Evolutionary conservation across 2,888 invertebrate species (phyloP), one percentile per base, ranked within the genome.

Genomic region (Lordiphosa fenestrarum): DNA sequence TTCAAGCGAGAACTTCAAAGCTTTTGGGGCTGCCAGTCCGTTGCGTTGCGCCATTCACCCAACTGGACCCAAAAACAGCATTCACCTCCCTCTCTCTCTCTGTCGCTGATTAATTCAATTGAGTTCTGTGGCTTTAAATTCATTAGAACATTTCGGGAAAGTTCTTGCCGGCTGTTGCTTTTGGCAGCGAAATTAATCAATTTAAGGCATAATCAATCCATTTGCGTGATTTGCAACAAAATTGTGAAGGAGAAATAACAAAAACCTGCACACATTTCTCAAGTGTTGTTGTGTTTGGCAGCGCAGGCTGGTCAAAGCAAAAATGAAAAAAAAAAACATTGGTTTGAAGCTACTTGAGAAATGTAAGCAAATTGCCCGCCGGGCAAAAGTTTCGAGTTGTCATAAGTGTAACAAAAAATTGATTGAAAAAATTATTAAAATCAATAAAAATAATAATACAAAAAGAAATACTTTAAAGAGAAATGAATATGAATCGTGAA

Each of bases 181-280:
- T 49, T 48, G 62, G 64, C 47, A 50, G 64, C 64, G 35, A 54
- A 39, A 70, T 83, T 61, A 75, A 77, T 83, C 84, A 83, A 80
- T 80, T 76, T 71, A 54, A 69, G 62, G 76, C 81, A 66, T 81
- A 80, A 76, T 80, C 77, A 77, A 77, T 64, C 54, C 77, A 71
- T 76, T 62, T 62, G 62, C 62, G 65, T 62, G 64, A 62, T 64
- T 62, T 64, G 62, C 62, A 62, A 64, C 54, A 62, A 64, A 62
- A 49, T 36, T 49, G 38, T 10, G 36, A 12, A 21, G 6, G 36
- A 35, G 37, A 10, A 10, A 37, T 13, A 44, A 5, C 19, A 30
- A 33, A 33, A 10, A 38, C 37, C 38, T 49, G 30, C 13, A 44
- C 30, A 44, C 44, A 44, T 44, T 33, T 44, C 44, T 44, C 33